Percentiles rank a stretch among this genome's conserved stretches.
phyloP scores from a whole-genome alignment of 1,140 invertebrate genomes.

The Orchesella cincta region DNA sequence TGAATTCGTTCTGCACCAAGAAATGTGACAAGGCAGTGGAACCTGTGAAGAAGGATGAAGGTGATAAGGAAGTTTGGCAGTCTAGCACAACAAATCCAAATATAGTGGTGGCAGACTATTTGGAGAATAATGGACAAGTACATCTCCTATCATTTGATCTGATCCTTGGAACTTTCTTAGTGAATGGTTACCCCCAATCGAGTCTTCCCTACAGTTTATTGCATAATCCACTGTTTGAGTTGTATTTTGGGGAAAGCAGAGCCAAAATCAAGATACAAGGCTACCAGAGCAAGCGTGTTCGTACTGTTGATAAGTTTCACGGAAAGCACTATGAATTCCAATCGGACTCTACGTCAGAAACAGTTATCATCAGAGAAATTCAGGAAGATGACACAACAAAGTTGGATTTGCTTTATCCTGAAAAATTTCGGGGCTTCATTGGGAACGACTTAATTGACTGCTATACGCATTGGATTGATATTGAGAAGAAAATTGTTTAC shows the following conservation, averaged over 20 bases:
- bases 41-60: background rate
- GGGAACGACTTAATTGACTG: background rate
- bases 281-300: background rate
- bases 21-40: slow-evolving; percentile 1
- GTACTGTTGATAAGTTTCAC: slow-evolving; percentile 7
- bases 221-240: slow-evolving; percentile 1
- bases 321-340: slow-evolving; percentile 10
- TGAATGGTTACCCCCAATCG: background rate
- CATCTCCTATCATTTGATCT: background rate
- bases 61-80: background rate
- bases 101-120: background rate
- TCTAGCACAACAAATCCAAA: no score
- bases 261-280: background rate
- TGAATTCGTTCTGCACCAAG: background rate
- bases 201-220: background rate
- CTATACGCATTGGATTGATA: slow-evolving; percentile 15
- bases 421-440: background rate
- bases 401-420: background rate
- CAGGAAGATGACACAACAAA: background rate
- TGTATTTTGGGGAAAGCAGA: background rate
- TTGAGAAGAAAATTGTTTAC: background rate
- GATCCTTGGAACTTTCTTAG: background rate
- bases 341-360: background rate
- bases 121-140: no score
- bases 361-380: background rate